Conservation (phyloP, 2,797 vertebrate genomes). For the Acanthurus tractus region DNA sequence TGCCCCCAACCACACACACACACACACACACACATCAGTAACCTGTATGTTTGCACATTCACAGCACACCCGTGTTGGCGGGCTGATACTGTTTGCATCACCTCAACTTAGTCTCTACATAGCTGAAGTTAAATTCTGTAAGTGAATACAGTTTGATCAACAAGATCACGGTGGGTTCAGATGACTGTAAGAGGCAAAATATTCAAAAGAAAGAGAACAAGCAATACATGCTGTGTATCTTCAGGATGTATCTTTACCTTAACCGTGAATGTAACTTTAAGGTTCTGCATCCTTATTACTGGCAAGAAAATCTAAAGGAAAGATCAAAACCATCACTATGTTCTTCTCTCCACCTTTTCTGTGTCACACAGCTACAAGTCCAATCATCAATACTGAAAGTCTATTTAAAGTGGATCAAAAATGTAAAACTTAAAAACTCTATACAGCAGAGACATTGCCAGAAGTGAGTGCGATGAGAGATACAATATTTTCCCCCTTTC, state of each 20-base stretch:
- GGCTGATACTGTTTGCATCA: conserved; percentile 50
- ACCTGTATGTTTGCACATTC: conserved; percentile 68
- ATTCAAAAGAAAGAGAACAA: conserved; percentile 8
- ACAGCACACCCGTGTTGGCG: conserved; percentile 37
- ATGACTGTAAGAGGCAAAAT: conserved; percentile 1
- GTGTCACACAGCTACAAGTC: neutral
- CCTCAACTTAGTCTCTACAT: conserved; percentile 42
- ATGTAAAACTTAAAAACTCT: neutral
- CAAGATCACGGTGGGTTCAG: conserved; percentile 3
- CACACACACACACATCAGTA: conserved; percentile 26
- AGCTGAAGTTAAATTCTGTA: conserved; percentile 44
- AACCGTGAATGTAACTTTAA: neutral
- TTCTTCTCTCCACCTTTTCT: too few relatives aligned
- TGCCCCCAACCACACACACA: conserved; percentile 55
- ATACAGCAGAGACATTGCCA: neutral
- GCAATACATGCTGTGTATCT: neutral
- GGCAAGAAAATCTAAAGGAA: conserved; percentile 1
- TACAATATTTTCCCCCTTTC: neutral
- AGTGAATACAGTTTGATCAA: conserved; percentile 7
- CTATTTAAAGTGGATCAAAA: neutral
- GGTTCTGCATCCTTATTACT: neutral
- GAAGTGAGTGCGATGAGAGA: neutral
- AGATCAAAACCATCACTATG: neutral
- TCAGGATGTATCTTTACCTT: neutral
- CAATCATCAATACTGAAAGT: neutral